Base-by-base conservation (phyloP, 2,113 vertebrate genomes). In the Rhinopomastus cyanomelas region DNA sequence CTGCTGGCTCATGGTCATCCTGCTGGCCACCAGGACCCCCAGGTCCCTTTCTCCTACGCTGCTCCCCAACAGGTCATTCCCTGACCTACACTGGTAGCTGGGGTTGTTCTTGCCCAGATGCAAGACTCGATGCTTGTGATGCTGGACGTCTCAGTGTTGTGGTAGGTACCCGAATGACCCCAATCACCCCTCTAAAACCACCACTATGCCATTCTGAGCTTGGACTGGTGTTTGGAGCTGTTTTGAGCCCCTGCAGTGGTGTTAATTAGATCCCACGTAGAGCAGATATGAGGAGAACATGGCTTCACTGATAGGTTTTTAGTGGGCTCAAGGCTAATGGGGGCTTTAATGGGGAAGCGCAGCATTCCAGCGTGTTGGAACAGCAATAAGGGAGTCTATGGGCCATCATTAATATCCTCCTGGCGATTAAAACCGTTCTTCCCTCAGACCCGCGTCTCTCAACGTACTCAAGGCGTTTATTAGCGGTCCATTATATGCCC, bases 391-490 rank as follows among this genome's bases (percentile, higher is more conserved):
- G 75, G 56, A 86, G 65, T 81, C 91, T 82, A 94, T 93, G 93
- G 93, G 73, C 85, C 82, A 81, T 92, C 73, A 80, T 95, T 95
- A 87, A 94, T 94, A 90, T 26, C 92, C 82, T 93, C 61, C 61
- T 81, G 61, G 88, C 94, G 93, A 95, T 97, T 94, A 96, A 94
- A 95, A 83, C 94, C 69, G 57, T 85, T 92, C 85, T 94, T 91
- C 51, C 69, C 67, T 94, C 66, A 91, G 91, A 85, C 79, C 64
- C 1, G 4, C 2, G 0, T 73, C 84, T 94, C 71, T 78, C 85
- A 91, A 85, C 80, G 36, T 36, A 80, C 79, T 95, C 82, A 59
- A 84, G 85, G 71, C 91, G 75, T 94, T 91, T 94, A 93, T 96
- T 94, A 93, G 92, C 2, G 32, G 32, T 49, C 83, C 79, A 81